Evolutionary conservation across 2,797 vertebrate species (phyloP).

Genomic region (Schizopygopsis malacanthus): DNA sequence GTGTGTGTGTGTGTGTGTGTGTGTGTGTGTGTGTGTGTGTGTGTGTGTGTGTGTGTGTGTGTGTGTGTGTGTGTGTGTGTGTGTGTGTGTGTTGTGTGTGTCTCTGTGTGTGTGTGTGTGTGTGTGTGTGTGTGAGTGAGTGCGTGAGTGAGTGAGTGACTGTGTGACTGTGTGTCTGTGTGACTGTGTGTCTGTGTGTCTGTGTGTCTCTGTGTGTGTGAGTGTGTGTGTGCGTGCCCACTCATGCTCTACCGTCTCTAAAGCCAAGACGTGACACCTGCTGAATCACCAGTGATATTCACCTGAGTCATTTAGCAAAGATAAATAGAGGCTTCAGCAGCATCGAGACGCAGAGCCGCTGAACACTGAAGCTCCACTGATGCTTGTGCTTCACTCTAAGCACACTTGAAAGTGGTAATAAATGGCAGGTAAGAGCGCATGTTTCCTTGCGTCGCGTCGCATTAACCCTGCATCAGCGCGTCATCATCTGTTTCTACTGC

Average conservation of each 20-base stretch:
- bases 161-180: background rate
- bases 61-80: too few relatives aligned
- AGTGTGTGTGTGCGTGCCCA: slow-evolving; percentile 32
- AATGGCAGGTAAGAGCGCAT: slow-evolving; percentile 55
- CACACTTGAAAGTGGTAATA: background rate
- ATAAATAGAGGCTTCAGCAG: slow-evolving; percentile 60
- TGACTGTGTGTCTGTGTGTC: slow-evolving; percentile 29
- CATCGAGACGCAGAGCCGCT: background rate
- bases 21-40: background rate
- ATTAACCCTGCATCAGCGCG: background rate
- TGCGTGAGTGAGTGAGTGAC: too few relatives aligned
- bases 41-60: too few relatives aligned
- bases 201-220: slow-evolving; percentile 37
- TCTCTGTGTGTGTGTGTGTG: too few relatives aligned
- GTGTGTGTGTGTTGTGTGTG: too few relatives aligned
- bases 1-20: slow-evolving; percentile 35
- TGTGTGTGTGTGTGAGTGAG: too few relatives aligned
- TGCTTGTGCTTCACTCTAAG: slow-evolving; percentile 2
- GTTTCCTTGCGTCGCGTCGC: slow-evolving; percentile 6
- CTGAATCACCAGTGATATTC: slow-evolving; percentile 65
- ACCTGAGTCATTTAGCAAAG: slow-evolving; percentile 63
- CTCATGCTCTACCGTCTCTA: slow-evolving; percentile 52
- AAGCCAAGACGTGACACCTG: slow-evolving; percentile 60
- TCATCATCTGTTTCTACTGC: background rate
- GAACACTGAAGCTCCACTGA: slow-evolving; percentile 49